These are phyloP conservation scores for Cerceris rybyensis DNA, from an alignment of 2,888 invertebrate genomes.

Conservation along the genomic window DNA sequence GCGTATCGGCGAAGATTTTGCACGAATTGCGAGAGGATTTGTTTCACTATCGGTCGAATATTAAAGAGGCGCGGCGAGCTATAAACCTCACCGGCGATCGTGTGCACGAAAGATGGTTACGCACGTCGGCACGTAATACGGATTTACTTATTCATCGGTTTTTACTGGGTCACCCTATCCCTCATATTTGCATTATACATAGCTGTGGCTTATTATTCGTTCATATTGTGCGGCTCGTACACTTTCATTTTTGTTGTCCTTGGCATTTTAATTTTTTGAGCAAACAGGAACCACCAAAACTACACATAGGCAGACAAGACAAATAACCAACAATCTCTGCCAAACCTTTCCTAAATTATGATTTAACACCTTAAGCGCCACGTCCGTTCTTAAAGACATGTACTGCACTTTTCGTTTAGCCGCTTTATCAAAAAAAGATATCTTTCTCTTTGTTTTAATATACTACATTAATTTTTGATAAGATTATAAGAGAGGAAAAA, in stretches of 20 bases:
- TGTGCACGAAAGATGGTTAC: slow-evolving; percentile 25
- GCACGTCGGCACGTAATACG: slow-evolving; percentile 36
- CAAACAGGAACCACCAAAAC: too few relatives aligned
- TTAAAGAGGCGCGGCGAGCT: slow-evolving; percentile 29
- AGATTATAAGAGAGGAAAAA: too few relatives aligned
- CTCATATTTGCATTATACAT: slow-evolving; percentile 17
- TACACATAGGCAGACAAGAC: too few relatives aligned
- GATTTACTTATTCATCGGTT: slow-evolving; percentile 53
- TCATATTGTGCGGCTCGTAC: slow-evolving; percentile 6
- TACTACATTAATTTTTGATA: too few relatives aligned
- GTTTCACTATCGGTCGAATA: slow-evolving; percentile 34
- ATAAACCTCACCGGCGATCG: slow-evolving; percentile 36
- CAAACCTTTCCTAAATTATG: too few relatives aligned
- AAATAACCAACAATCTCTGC: too few relatives aligned
- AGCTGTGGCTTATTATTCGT: slow-evolving; percentile 16
- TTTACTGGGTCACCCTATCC: slow-evolving; percentile 34
- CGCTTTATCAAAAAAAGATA: too few relatives aligned
- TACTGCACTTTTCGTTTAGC: too few relatives aligned
- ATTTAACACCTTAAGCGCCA: too few relatives aligned
- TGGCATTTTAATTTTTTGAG: too few relatives aligned
- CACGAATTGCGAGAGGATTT: not conserved
- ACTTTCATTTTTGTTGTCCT: not conserved
- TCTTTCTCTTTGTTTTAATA: too few relatives aligned
- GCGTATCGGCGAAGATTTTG: not conserved
- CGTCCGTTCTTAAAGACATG: too few relatives aligned